Conservation (phyloP, 2,888 invertebrate species). For the Apantesis nais region DNA sequence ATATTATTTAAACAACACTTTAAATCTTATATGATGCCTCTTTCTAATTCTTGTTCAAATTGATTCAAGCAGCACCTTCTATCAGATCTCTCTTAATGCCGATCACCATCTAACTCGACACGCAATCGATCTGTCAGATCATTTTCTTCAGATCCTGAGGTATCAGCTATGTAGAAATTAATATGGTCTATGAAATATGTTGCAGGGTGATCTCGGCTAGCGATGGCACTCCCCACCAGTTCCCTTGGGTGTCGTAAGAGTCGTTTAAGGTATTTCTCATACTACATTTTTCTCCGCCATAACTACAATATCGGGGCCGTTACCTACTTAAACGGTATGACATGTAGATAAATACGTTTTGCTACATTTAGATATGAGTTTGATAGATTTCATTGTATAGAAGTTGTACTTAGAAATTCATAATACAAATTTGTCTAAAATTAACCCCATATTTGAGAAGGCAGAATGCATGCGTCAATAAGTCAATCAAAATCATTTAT, state of each 20-base stretch:
- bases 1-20: neutral
- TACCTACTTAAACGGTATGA: slow-evolving; percentile 1
- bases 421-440: neutral
- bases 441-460: neutral
- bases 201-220: slow-evolving; percentile 23
- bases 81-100: neutral
- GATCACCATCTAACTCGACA: neutral
- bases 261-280: slow-evolving; percentile 23
- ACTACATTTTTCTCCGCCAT: slow-evolving; percentile 8
- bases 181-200: slow-evolving; percentile 19
- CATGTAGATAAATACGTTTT: neutral
- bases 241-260: slow-evolving; percentile 29
- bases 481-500: neutral
- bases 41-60: neutral
- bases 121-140: neutral
- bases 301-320: neutral
- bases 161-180: slow-evolving; percentile 7
- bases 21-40: neutral
- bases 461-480: neutral
- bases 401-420: neutral
- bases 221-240: slow-evolving; percentile 25
- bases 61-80: neutral
- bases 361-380: neutral
- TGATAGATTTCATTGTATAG: neutral
- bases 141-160: neutral